phyloP scores from a whole-genome alignment of 2,113 vertebrate genomes.

The Loxodonta africana region DNA sequence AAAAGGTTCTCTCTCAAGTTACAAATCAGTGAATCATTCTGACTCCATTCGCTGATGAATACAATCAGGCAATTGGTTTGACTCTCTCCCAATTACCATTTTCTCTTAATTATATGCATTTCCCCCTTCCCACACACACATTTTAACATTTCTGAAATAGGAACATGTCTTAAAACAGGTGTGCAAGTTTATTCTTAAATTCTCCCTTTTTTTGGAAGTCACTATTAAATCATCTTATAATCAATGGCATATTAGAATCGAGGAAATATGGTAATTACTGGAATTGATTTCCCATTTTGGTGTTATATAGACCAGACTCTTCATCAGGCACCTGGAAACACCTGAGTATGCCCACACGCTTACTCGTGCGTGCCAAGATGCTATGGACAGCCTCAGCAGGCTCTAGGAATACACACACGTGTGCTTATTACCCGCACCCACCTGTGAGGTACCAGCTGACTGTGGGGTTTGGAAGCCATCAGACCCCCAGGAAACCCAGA shows the following conservation, averaged over 20 bases:
- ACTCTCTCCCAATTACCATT: constrained; percentile 70
- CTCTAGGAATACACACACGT: too few relatives aligned
- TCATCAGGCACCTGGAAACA: constrained; percentile 7
- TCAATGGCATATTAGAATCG: constrained; percentile 69
- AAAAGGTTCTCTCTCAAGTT: neutral
- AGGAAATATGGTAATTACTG: constrained; percentile 72
- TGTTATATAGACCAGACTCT: constrained; percentile 4
- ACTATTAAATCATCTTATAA: constrained; percentile 75
- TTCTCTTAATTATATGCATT: constrained; percentile 70
- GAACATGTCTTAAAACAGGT: constrained; percentile 77
- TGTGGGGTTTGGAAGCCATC: neutral
- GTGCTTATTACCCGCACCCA: too few relatives aligned
- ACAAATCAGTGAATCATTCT: neutral
- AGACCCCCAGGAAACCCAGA: neutral
- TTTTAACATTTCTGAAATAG: constrained; percentile 70
- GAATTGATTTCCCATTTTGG: constrained; percentile 73
- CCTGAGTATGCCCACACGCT: neutral
- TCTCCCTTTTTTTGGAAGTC: constrained; percentile 40
- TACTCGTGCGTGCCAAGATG: neutral
- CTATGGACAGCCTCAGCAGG: neutral
- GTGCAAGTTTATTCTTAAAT: constrained; percentile 54
- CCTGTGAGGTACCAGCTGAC: neutral
- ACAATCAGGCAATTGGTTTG: constrained; percentile 67
- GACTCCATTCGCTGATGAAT: constrained; percentile 45
- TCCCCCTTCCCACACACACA: neutral